Evolutionary conservation across 2,113 vertebrate species (phyloP).

Genomic region (Capreolus pygargus): DNA sequence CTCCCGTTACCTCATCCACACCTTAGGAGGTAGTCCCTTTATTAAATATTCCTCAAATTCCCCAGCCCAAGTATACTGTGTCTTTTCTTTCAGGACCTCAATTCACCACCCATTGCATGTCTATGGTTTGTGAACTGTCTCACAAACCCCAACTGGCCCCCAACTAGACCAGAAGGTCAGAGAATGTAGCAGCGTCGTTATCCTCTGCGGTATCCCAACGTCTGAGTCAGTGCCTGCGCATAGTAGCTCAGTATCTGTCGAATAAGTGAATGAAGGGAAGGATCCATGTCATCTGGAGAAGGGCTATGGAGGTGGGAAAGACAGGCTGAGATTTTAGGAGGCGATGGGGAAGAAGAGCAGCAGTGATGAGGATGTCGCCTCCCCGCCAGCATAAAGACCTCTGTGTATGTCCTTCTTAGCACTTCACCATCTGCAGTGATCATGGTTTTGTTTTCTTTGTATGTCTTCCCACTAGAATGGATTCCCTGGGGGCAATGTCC

Average conservation of each 20-base stretch:
- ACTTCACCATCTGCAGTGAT: neutral
- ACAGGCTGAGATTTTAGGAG: neutral
- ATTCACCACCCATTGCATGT: neutral
- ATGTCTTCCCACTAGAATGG: neutral
- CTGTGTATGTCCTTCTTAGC: too few species aligned
- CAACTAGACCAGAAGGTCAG: too few species aligned
- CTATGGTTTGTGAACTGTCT: neutral
- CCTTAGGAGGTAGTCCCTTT: neutral
- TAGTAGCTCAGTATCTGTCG: neutral
- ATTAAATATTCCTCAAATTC: neutral
- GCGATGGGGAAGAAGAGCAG: neutral
- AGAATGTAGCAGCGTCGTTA: neutral
- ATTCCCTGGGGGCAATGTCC: neutral
- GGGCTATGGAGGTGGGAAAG: neutral
- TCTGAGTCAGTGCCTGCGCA: neutral
- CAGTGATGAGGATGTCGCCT: neutral
- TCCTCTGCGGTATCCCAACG: accelerated
- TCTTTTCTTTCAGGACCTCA: neutral
- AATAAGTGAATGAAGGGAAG: neutral
- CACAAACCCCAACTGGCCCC: neutral
- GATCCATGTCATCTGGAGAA: neutral
- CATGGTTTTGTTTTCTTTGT: neutral
- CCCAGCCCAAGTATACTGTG: accelerated
- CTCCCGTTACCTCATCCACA: neutral
- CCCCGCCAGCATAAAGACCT: neutral